Percentiles rank a stretch among this genome's conserved stretches.
These are phyloP conservation scores for Drosophila santomea DNA, from an alignment of 1,140 invertebrate genomes.

Conservation along the genomic window DNA sequence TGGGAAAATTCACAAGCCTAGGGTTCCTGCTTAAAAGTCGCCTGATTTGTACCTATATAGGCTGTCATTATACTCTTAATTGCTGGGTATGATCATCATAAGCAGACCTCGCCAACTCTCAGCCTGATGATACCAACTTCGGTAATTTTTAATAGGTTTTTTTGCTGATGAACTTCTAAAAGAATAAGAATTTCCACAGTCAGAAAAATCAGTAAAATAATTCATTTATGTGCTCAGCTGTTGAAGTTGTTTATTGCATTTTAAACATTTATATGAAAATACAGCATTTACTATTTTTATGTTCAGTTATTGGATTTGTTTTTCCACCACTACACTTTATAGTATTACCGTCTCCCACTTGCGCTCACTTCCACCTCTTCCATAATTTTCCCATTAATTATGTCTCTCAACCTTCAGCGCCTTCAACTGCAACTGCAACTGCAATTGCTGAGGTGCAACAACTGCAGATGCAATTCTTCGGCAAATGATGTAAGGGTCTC, in stretches of 20 bases:
- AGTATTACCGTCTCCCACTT: conserved; percentile 30
- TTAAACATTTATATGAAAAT: too few relatives aligned
- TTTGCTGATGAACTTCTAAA: neutral
- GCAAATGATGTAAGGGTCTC: conserved; percentile 66
- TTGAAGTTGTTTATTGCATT: too few relatives aligned
- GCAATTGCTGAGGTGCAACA: conserved; percentile 19
- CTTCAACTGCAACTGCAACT: conserved; percentile 32
- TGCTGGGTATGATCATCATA: conserved; percentile 5
- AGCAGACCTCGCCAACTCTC: neutral
- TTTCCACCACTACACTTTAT: conserved; percentile 9
- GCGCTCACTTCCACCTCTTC: conserved; percentile 34
- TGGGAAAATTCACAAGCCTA: conserved; percentile 68
- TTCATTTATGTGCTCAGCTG: too few relatives aligned
- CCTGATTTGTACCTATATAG: conserved; percentile 25
- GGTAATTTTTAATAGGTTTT: neutral
- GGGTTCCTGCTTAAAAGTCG: conserved; percentile 43
- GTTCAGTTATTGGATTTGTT: neutral
- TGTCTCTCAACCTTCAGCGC: conserved; percentile 45
- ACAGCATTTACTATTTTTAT: too few relatives aligned
- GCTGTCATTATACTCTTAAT: conserved; percentile 13
- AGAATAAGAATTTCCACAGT: neutral
- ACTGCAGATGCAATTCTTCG: conserved; percentile 55
- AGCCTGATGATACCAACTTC: neutral
- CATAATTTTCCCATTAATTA: conserved; percentile 71
- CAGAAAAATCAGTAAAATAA: too few relatives aligned